Base-by-base conservation (phyloP, 2,797 vertebrate genomes). In the Kryptolebias ocellatus region DNA sequence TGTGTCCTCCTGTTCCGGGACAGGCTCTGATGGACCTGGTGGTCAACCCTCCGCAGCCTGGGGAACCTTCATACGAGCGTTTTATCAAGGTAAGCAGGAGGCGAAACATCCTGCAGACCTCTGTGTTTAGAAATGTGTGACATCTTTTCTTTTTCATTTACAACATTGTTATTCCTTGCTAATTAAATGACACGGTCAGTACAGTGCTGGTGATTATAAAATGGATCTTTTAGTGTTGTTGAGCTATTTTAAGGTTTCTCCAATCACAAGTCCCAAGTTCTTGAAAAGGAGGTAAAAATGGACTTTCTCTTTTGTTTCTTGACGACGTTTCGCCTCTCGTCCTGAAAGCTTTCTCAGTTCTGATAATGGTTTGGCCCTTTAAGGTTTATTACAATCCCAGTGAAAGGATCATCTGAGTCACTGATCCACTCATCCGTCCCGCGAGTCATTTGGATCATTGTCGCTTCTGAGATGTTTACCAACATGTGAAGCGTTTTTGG, bases 1-100 rank as follows among this genome's bases (percentile, higher is more conserved):
- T 97, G 70, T 97, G 95, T 69, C 93, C 96, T 0, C 95, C 96
- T 0, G 93, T 95, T 64, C 93, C 95, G 0, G 96, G 95, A 42
- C 96, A 98, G 89, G 92, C 94, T 42, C 78, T 96, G 2, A 90
- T 98, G 70, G 94, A 95, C 52, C 65, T 94, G 46, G 91, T 96
- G 31, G 92, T 96, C 52, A 94, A 93, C 78, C 93, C 94, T 0
- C 96, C 96, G 0, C 85, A 90, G 70, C 94, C 95, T 0, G 95
- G 94, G 0, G 96, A 98, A 1, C 95, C 95, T 0, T 98, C 96
- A 0, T 91, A 95, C 24, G 62, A 67, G n/a, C 90, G 64, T 18
- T 98, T 96, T 81, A 91, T 93, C 12, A 93, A 92, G 91, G 96
- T 96, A 47, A 61, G 27, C 2, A 44, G 20, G 34, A 9, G 2